Percentiles rank a stretch among this genome's conserved stretches.
Evolutionary conservation across 53 echinoderm and acorn worm species (phyloP).

Genomic region (Pentamera pediparva): DNA sequence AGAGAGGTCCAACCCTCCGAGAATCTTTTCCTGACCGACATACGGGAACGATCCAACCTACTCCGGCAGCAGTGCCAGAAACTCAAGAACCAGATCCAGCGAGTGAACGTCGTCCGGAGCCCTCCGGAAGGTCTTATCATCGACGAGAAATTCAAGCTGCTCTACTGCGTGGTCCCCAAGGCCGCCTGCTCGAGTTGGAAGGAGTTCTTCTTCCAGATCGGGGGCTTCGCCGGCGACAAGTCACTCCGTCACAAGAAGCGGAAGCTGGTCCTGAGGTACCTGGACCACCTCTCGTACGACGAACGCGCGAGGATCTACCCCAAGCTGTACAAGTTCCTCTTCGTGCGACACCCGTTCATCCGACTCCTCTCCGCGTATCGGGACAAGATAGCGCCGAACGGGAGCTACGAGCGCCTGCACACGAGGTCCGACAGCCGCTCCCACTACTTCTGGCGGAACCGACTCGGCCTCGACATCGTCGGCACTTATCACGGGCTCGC

Average conservation of each 20-base stretch:
- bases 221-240: conserved; percentile 1
- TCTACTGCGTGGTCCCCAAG: conserved; percentile 28
- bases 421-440: background rate
- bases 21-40: background rate
- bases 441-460: conserved; percentile 25
- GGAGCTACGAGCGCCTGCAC: conserved; percentile 11
- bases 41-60: conserved; percentile 1
- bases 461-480: conserved; percentile 11
- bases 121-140: conserved; percentile 25
- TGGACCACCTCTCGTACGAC: background rate
- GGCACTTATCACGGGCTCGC: background rate
- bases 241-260: background rate
- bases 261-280: background rate
- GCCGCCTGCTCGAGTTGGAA: conserved; percentile 33
- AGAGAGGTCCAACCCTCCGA: background rate
- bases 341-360: conserved; percentile 16
- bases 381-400: conserved; percentile 27
- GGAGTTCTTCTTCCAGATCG: conserved; percentile 36
- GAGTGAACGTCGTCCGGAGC: background rate
- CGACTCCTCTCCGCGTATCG: conserved; percentile 17
- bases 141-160: conserved; percentile 9
- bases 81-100: background rate
- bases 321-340: conserved; percentile 14
- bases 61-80: background rate
- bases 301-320: background rate